Evolutionary conservation across 1,140 invertebrate genomes (phyloP).

Genomic region (Nephotettix cincticeps): DNA sequence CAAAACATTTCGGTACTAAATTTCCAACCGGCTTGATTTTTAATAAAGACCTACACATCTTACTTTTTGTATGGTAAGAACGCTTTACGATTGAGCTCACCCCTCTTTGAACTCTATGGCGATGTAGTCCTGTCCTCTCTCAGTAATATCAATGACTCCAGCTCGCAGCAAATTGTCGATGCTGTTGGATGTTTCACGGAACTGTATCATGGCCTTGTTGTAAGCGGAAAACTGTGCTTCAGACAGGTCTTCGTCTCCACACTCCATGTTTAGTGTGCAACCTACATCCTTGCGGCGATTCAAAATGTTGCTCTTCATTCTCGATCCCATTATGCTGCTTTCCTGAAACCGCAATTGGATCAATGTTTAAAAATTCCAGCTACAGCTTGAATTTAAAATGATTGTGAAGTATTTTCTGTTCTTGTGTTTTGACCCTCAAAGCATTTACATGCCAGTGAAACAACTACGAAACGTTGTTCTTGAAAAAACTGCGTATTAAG

Average conservation of each 20-base stretch:
- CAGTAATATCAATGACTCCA: not conserved
- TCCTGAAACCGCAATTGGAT: not conserved
- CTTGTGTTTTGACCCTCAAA: too few species aligned
- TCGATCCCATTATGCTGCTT: not conserved
- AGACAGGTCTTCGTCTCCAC: constrained; percentile 11
- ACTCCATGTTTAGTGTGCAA: not conserved
- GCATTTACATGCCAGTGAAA: too few species aligned
- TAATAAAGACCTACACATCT: too few species aligned
- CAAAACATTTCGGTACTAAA: too few species aligned
- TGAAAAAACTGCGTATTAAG: too few species aligned
- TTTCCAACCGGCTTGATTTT: too few species aligned
- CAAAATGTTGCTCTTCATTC: not conserved
- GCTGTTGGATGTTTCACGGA: not conserved
- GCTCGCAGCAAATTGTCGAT: not conserved
- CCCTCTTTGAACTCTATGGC: constrained; percentile 1
- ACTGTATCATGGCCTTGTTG: constrained; percentile 2
- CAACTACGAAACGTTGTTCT: too few species aligned
- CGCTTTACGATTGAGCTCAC: too few species aligned
- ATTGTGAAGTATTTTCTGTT: too few species aligned
- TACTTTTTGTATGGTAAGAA: too few species aligned
- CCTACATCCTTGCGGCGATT: not conserved
- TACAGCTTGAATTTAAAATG: too few species aligned
- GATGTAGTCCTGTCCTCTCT: constrained; percentile 9
- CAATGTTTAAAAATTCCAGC: too few species aligned
- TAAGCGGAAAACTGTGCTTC: constrained; percentile 2